phyloP scores from a whole-genome alignment of 2,797 vertebrate species.

The Rhinichthys osculus region DNA sequence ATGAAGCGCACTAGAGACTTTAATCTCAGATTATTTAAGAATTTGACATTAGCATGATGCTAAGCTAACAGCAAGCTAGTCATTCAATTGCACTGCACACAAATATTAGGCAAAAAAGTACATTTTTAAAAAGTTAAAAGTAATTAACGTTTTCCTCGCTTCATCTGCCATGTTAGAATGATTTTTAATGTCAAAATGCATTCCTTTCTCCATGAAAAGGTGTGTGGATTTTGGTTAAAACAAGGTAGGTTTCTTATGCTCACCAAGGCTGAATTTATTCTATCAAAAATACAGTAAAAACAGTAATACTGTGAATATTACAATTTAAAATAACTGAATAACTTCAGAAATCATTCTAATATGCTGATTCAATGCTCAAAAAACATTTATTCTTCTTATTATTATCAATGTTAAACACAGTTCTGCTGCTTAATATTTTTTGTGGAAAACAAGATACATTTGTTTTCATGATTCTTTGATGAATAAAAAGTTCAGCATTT shows the following conservation, averaged over 20 bases:
- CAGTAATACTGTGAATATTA: not conserved
- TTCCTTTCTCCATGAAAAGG: not conserved
- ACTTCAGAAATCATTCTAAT: not conserved
- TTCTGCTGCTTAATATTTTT: not conserved
- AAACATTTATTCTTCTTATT: not conserved
- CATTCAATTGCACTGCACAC: too few species aligned
- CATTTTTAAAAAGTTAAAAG: too few species aligned
- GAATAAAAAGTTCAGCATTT: not conserved
- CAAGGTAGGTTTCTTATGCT: not conserved
- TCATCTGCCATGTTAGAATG: not conserved
- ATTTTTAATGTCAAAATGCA: not conserved
- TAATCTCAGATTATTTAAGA: not conserved
- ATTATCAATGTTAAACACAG: not conserved
- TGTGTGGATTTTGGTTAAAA: not conserved
- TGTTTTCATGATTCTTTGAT: not conserved
- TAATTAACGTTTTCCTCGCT: not conserved
- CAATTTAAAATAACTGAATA: not conserved
- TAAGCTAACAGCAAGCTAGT: not conserved
- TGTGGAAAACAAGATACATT: too few species aligned
- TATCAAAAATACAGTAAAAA: not conserved
- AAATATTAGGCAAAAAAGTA: too few species aligned
- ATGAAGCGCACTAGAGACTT: not conserved
- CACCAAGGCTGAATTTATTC: not conserved
- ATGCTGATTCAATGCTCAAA: not conserved
- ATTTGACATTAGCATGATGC: not conserved